Percentiles rank a stretch among this genome's conserved stretches.
These are phyloP conservation scores for Euphydryas editha DNA, from an alignment of 2,888 invertebrate genomes.

Conservation along the genomic window DNA sequence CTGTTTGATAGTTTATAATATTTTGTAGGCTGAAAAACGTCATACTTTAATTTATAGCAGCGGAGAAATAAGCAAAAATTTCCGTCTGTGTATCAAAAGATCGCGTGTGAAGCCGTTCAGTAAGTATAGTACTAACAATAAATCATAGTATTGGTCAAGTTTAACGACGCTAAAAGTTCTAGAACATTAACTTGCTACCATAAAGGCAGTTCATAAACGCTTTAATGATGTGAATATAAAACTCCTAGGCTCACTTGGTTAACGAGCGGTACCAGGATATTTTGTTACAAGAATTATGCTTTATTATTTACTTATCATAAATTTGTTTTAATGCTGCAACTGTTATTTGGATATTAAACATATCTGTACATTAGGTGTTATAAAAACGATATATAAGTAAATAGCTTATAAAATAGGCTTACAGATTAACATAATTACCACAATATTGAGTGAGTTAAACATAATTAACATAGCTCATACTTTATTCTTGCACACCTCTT, in stretches of 20 bases:
- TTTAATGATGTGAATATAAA: conserved; percentile 7
- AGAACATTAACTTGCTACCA: conserved; percentile 9
- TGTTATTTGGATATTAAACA: neutral
- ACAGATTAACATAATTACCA: no score
- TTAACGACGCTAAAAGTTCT: conserved; percentile 6
- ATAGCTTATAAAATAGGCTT: no score
- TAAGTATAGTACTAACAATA: neutral
- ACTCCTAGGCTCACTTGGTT: conserved; percentile 1
- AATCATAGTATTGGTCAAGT: neutral
- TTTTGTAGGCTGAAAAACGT: no score
- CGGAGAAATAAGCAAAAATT: no score
- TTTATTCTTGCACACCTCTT: no score
- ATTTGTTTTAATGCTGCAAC: neutral
- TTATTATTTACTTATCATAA: neutral
- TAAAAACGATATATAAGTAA: no score
- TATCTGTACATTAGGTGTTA: neutral
- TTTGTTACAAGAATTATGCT: conserved; percentile 1
- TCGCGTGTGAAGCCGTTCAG: no score
- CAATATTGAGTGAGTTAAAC: no score
- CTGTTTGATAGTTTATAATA: no score
- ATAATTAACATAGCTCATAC: no score
- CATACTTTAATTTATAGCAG: no score
- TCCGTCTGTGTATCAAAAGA: no score
- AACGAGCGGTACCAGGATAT: conserved; percentile 1
- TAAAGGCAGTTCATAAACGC: conserved; percentile 7